Base-by-base conservation (phyloP, 2,888 invertebrate species). In the Arge pagana region DNA sequence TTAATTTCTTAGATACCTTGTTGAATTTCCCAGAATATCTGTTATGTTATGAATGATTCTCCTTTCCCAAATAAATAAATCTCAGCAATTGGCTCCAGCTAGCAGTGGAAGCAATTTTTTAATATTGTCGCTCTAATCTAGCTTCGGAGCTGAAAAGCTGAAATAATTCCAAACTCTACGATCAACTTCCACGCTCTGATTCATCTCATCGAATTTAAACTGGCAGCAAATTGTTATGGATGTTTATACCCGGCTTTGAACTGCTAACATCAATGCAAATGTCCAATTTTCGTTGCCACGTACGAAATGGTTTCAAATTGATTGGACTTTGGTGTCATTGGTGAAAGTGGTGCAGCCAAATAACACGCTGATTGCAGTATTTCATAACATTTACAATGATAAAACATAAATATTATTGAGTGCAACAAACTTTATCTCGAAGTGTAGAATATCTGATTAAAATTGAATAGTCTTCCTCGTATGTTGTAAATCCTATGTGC, bases 241-340 rank as follows among this genome's bases (percentile, higher is more conserved):
- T 60, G 52, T n/a, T n/a, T 50, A 53, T 60, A 59, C 65, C 49
- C 60, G 72, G 70, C 73, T 67, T 62, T 60, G 60, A 58, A 67
- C 72, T 72, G 72, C 73, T 73, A 68, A 71, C 73, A 72, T 71
- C 71, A 73, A 73, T 73, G 73, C 73, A 73, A 73, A 72, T 73
- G 73, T 73, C 72, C 72, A 73, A 72, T 72, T 73, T 72, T 72
- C 63, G 70, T 72, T 67, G 64, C 67, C 68, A 66, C 61, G 56
- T 55, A 59, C 61, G 53, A 52, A 58, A 60, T 63, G 59, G 66
- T 67, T 62, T 59, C 63, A 68, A 70, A 71, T 64, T 59, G 72
- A 71, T 72, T 73, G 73, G 73, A 73, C 73, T 73, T 73, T 73
- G 73, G 66, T 62, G 61, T 70, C 73, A 73, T 73, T 73, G 73